A percentile compares a stretch with the other conserved stretches of the same genome.
These are phyloP conservation scores for Dryas iulia DNA, from an alignment of 1,140 invertebrate species.

Conservation along the genomic window DNA sequence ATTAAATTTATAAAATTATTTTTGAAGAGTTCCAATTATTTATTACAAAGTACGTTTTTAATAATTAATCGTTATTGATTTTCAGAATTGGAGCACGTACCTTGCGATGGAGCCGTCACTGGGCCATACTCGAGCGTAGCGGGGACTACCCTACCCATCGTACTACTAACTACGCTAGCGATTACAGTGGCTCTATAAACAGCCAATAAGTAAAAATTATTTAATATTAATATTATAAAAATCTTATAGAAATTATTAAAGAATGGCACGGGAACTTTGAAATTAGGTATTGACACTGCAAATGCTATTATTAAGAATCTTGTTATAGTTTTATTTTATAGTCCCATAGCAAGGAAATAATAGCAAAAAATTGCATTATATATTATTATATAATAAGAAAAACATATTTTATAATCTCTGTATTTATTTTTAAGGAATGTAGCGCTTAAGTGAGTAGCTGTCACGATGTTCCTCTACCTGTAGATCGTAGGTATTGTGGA, in stretches of 20 bases:
- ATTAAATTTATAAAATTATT: too few species aligned
- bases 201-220: neutral
- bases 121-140: slow-evolving; percentile 79
- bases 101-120: slow-evolving; percentile 82
- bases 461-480: slow-evolving; percentile 59
- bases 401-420: slow-evolving; percentile 31
- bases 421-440: slow-evolving; percentile 32
- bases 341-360: slow-evolving; percentile 6
- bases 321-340: neutral
- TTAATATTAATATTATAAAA: neutral
- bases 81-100: slow-evolving; percentile 80
- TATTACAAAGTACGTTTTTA: too few species aligned
- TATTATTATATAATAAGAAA: slow-evolving; percentile 16
- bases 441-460: slow-evolving; percentile 45
- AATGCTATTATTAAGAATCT: slow-evolving; percentile 1
- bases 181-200: slow-evolving; percentile 65
- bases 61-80: neutral
- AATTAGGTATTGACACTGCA: slow-evolving; percentile 6
- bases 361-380: slow-evolving; percentile 1
- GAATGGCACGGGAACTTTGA: slow-evolving; percentile 9
- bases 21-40: too few species aligned
- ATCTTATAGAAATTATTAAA: slow-evolving; percentile 14
- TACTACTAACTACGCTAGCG: slow-evolving; percentile 63
- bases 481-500: slow-evolving; percentile 43
- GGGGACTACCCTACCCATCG: slow-evolving; percentile 58